Evolutionary conservation across 2,888 invertebrate genomes (phyloP), one percentile per base, ranked within the genome.

Genomic region (Drosophila neotestacea): DNA sequence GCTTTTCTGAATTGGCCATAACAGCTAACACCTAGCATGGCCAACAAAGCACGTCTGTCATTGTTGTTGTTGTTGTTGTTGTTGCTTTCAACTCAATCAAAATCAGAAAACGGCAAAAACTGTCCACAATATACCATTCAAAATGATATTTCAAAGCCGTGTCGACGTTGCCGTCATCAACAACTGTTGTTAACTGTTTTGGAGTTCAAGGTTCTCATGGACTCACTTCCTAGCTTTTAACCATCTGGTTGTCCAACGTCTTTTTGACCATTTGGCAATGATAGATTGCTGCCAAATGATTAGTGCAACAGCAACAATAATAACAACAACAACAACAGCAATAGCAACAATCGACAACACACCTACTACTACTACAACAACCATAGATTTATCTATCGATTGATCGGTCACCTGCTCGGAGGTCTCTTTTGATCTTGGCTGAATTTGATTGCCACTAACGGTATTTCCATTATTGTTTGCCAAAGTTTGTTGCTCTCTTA

Each of bases 241-340:
- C 52, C 64, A 42, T 51, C 22, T 64, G 64, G 36, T 48, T 60
- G 13, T 39, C 36, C 50, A 38, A 34, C 41, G 41, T 69, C 41
- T 46, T 56, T 59, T 68, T 68, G 79, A 63, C 66, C 64, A 63
- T 74, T 69, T 79, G 87, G 83, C 87, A 84, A 84, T 84, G 83
- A 84, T 83, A 72, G 85, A 86, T 83, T 63, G 73, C 72, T 80
- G 79, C 79, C 79, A 81, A 81, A 77, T 81, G 81, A 81, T 81
- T 81, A 60, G 74, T 85, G 85, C 73, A 65, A 62, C 63, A 32
- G 7, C 32, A 32, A 9, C 32, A 32, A 6, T 2, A 30, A 6
- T 2, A 30, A 30, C 32, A 32, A 9, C 32, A 32, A 6, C 30
- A 30, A 6, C 30, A 30, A 30, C 30, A 30, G 30, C 30, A 63